A percentile compares a stretch with the other conserved stretches of the same genome.
Evolutionary conservation across 2,113 vertebrate genomes (phyloP).

Genomic region (Sander lucioperca): DNA sequence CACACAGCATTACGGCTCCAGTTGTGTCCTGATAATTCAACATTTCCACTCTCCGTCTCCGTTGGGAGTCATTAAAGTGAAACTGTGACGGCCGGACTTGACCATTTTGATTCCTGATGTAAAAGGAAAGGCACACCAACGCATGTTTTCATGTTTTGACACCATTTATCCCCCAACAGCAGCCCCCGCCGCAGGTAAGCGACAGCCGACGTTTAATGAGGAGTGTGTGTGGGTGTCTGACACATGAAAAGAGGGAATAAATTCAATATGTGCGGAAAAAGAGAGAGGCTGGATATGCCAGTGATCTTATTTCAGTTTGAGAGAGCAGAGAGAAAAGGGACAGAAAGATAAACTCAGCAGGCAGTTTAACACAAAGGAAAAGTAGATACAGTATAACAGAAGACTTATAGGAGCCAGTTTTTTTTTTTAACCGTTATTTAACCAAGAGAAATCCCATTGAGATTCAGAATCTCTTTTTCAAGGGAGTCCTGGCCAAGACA

Average conservation of each 20-base stretch:
- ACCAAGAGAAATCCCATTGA: no score
- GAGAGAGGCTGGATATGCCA: neutral
- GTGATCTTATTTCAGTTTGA: neutral
- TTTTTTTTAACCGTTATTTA: no score
- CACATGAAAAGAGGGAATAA: slow-evolving; percentile 6
- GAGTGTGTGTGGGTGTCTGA: neutral
- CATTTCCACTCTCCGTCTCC: neutral
- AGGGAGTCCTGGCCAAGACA: no score
- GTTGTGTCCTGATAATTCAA: neutral
- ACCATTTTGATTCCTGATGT: neutral
- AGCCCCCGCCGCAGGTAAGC: neutral
- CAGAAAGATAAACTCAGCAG: neutral
- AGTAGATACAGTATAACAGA: neutral
- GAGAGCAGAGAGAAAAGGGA: slow-evolving; percentile 1
- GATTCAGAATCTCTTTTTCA: no score
- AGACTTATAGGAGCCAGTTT: neutral
- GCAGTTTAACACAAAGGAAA: neutral
- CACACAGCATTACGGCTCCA: no score
- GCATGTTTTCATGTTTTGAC: neutral
- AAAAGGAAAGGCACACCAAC: neutral
- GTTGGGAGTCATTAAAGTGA: neutral
- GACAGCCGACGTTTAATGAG: slow-evolving; percentile 48
- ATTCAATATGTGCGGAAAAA: neutral
- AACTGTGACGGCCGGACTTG: neutral
- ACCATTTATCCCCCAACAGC: neutral